phyloP scores from a whole-genome alignment of 2,113 vertebrate species.

The Psammodynastes pulverulentus region DNA sequence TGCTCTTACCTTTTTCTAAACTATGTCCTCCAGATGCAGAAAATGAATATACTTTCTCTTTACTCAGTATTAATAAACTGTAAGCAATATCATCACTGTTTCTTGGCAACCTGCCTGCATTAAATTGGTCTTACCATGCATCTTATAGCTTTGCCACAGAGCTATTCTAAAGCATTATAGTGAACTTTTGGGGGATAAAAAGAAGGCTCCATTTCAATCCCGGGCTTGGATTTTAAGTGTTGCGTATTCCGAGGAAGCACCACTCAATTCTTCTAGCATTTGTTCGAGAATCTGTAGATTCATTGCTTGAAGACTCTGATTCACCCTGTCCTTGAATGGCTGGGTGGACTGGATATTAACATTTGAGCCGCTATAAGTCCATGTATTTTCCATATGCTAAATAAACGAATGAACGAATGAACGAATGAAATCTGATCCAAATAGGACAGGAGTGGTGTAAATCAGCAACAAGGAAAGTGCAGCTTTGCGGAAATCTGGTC shows the following conservation, averaged over 20 bases:
- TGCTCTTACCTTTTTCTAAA: constrained; percentile 58
- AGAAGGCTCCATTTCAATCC: constrained; percentile 30
- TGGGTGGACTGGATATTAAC: too few relatives aligned
- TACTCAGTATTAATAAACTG: constrained; percentile 65
- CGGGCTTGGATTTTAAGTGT: constrained; percentile 45
- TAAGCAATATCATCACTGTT: constrained; percentile 57
- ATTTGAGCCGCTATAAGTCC: too few relatives aligned
- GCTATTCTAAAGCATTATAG: constrained; percentile 58
- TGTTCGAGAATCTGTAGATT: background rate
- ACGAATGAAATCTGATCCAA: too few relatives aligned
- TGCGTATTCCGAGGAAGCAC: constrained; percentile 29
- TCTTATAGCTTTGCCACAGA: constrained; percentile 49
- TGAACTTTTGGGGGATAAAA: constrained; percentile 44
- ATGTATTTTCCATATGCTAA: too few relatives aligned
- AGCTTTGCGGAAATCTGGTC: background rate
- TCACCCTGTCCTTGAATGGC: background rate
- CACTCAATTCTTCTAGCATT: background rate
- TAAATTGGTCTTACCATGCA: constrained; percentile 60
- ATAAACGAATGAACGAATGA: too few relatives aligned
- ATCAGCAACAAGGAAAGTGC: background rate
- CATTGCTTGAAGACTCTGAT: background rate
- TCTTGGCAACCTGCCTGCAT: constrained; percentile 59
- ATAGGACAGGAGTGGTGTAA: background rate
- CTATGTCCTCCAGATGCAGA: constrained; percentile 57
- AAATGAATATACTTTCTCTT: constrained; percentile 62